Base-by-base conservation (phyloP, 2,888 invertebrate genomes). In the Caenorhabditis wallacei region DNA sequence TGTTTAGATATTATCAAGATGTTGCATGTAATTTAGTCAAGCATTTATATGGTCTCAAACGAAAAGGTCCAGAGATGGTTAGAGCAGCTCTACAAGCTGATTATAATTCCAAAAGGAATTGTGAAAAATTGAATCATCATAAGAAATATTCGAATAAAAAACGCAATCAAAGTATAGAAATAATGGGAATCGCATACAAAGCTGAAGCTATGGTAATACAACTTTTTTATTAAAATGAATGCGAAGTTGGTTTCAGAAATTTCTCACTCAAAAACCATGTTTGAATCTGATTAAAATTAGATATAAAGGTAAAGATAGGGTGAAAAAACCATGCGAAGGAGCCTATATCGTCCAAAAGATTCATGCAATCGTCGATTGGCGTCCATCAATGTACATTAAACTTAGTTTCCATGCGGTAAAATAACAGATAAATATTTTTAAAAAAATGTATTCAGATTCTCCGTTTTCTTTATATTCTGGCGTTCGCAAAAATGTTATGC, bases 141-240 rank as follows among this genome's bases (percentile, higher is more conserved):
- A 13, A 35, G 5, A 22, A 63, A 3, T 80, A 80, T 46, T 10
- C 72, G 20, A 22, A 66, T 51, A 5, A 10, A 2, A 72, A 72
- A 18, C 66, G 57, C 40, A 24, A 61, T 35, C 26, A 46, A 16
- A 68, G 72, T 24, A 37, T 40, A 18, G 80, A 80, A 13, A 64
- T 80, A 10, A 68, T 80, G 72, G 56, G 59, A 5, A 68, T 80
- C 3, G 80, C 80, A 1, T 80, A 72, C 35, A 51, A 72, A 18
- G 80, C 72, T 11, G 66, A 72, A 40, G 80, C 80, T 20, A 72
- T 72, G 80, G 71, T 71, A 22, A 59, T n/a, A n/a, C n/a, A n/a
- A n/a, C n/a, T n/a, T n/a, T n/a, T n/a, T n/a, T n/a, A n/a, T n/a
- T n/a, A n/a, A n/a, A n/a, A n/a, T n/a, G n/a, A n/a, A n/a, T n/a